Conservation (phyloP, 2,797 vertebrate species). For the Rhabdophis nuchalis region DNA sequence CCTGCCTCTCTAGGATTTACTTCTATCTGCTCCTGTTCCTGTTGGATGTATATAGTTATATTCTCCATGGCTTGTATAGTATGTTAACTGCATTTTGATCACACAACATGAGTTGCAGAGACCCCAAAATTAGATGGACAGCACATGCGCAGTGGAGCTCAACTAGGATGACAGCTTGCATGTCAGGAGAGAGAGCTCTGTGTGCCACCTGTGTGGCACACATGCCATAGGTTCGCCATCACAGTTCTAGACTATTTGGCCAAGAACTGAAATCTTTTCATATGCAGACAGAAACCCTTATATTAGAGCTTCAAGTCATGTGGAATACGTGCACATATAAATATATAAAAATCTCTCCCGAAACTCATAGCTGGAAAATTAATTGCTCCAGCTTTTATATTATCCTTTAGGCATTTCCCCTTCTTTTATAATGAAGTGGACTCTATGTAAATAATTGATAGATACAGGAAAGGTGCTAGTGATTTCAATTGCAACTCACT, state of each 20-base stretch:
- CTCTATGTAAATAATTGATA: background rate
- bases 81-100: too few species aligned
- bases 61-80: too few species aligned
- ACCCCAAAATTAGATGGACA: too few species aligned
- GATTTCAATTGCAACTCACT: background rate
- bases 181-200: too few species aligned
- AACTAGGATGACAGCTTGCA: too few species aligned
- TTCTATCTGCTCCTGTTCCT: too few species aligned
- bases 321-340: background rate
- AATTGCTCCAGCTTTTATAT: background rate
- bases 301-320: background rate
- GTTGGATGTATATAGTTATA: too few species aligned
- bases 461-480: background rate
- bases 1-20: too few species aligned
- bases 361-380: background rate
- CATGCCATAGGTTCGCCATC: too few species aligned
- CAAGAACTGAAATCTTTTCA: background rate
- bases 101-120: too few species aligned
- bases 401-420: background rate
- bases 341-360: background rate
- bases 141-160: too few species aligned
- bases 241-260: background rate
- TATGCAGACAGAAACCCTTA: background rate
- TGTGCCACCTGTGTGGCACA: too few species aligned
- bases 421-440: background rate